Base-by-base conservation (phyloP, 1,140 invertebrate genomes). In the Steinernema feltiae region DNA sequence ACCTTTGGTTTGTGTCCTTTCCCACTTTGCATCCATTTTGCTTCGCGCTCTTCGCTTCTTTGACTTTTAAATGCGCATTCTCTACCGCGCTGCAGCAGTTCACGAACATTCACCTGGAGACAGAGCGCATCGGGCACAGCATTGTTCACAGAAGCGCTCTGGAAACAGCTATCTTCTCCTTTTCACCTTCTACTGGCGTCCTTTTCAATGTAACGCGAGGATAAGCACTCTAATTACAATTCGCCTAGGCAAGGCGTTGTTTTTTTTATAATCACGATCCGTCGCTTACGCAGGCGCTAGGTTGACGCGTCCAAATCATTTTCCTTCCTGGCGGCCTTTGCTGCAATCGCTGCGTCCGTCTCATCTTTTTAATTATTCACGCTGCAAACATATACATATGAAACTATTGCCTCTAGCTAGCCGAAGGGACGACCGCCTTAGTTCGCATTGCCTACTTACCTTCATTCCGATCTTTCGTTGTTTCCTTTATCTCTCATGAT, bases 211-310 rank as follows among this genome's bases (percentile, higher is more conserved):
- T 21, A 21, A 63, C 53, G 24, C 7, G 7, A 63, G 2, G 53
- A 3, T 63, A 63, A 63, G 53, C 53, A 15, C 53, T 21, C 53
- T 63, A 63, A 63, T 63, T 63, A 63, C 53, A 63, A 63, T 63
- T 63, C 7, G 53, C 12, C 24, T n/a, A 3, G 12, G 15, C 53
- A 12, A 63, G 7, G 53, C 53, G 53, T 27, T 21, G 53, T 63
- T 63, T 15, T 46, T 63, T 63, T 63, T 63, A 63, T 63, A 63
- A 63, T 63, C 53, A 63, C 53, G 53, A 63, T 63, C 53, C 53
- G 24, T 63, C 53, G 53, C 24, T 7, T 63, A 21, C 53, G 24
- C 53, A 63, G 7, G 24, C 15, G 53, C 53, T 63, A 63, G 53
- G 53, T 63, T 63, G 15, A 15, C 7, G 7, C 3, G 12, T 27